Evolutionary conservation across 2,113 vertebrate species (phyloP).

Genomic region (Lutjanus erythropterus): DNA sequence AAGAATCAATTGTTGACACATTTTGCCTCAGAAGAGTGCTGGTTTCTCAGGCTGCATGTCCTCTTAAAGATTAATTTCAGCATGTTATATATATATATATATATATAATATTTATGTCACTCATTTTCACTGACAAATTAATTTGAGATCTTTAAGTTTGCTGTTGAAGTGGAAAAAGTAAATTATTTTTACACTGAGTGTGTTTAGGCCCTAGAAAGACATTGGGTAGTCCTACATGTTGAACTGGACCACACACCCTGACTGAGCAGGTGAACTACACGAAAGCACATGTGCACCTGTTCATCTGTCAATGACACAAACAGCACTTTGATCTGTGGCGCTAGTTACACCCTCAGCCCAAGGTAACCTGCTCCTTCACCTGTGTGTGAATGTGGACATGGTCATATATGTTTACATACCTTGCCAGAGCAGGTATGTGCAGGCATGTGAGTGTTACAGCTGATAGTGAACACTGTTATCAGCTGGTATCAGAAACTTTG

Average conservation of each 20-base stretch:
- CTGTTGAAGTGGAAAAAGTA: neutral
- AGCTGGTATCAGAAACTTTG: conserved; percentile 30
- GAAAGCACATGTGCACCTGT: conserved; percentile 57
- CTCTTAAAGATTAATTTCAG: too few species aligned
- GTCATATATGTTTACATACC: neutral
- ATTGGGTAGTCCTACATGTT: too few species aligned
- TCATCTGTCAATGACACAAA: conserved; percentile 13
- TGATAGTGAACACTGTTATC: neutral
- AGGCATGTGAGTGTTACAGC: neutral
- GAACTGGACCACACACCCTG: neutral
- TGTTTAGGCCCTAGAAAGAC: neutral
- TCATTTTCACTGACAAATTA: too few species aligned
- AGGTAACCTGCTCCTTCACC: neutral
- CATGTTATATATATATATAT: too few species aligned
- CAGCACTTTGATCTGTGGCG: conserved; percentile 45
- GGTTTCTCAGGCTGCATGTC: neutral
- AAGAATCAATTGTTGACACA: conserved; percentile 34
- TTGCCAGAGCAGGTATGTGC: neutral
- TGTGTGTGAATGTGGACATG: neutral
- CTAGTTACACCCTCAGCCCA: neutral
- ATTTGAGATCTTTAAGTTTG: too few species aligned
- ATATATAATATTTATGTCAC: too few species aligned
- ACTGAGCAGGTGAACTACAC: conserved; percentile 32
- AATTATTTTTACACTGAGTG: neutral
- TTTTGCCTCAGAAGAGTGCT: conserved; percentile 31